These are phyloP conservation scores for Temnothorax nylanderi DNA, from an alignment of 1,140 invertebrate species.

Conservation along the genomic window DNA sequence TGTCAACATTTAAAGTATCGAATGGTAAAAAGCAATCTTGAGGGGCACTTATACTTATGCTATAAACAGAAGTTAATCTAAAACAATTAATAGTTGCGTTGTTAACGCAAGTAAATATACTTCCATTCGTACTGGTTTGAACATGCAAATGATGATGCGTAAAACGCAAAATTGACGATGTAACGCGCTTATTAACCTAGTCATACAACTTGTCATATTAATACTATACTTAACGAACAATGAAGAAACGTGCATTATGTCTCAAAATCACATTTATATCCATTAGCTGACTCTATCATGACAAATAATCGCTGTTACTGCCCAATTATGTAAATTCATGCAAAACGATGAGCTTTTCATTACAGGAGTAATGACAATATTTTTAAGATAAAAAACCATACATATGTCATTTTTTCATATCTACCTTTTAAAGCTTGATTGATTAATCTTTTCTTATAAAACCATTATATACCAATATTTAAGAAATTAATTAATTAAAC, in stretches of 20 bases:
- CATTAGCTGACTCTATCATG: not conserved
- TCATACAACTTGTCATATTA: not conserved
- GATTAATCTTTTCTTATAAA: not conserved
- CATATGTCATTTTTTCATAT: not conserved
- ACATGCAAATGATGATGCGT: not conserved
- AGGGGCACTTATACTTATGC: not conserved
- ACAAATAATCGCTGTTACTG: not conserved
- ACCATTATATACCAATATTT: not conserved
- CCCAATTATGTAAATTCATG: slow-evolving; percentile 2
- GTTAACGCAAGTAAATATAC: not conserved
- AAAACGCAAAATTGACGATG: not conserved
- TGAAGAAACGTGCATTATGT: not conserved
- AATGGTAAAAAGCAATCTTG: not conserved
- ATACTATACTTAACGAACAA: not conserved
- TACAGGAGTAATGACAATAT: not conserved
- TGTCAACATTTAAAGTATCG: not conserved
- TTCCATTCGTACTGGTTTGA: not conserved
- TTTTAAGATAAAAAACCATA: not conserved
- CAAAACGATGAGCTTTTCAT: not conserved
- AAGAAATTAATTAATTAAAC: not conserved
- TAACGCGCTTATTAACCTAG: not conserved
- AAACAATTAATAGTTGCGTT: not conserved
- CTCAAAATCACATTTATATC: not conserved
- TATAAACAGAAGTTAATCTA: slow-evolving; percentile 16
- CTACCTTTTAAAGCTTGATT: not conserved